Conservation (phyloP, 1,140 invertebrate genomes). For the Drosophila watanabei region DNA sequence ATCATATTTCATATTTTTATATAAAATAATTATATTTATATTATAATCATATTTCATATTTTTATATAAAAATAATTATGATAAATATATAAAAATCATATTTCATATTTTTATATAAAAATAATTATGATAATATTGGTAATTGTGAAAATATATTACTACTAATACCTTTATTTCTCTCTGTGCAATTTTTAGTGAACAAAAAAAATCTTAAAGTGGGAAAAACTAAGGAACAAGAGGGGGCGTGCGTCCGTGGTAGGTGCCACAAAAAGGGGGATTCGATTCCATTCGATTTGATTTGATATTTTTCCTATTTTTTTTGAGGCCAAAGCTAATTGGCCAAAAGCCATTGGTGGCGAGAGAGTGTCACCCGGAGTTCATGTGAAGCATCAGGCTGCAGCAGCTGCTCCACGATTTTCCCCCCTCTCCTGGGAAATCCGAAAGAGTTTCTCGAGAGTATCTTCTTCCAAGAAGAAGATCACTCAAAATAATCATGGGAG, state of each 20-base stretch:
- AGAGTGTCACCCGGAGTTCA: constrained; percentile 40
- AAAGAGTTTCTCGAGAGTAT: constrained; percentile 27
- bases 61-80: no score
- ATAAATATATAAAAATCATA: no score
- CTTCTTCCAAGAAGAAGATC: constrained; percentile 51
- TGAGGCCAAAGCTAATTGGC: constrained; percentile 50
- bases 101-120: no score
- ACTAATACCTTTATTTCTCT: neutral
- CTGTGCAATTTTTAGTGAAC: neutral
- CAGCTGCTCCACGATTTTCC: constrained; percentile 24
- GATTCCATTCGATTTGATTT: constrained; percentile 7
- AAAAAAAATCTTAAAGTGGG: neutral
- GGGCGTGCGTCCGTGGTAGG: neutral
- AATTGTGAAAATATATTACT: neutral
- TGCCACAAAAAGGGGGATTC: constrained; percentile 29
- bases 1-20: no score
- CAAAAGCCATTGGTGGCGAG: constrained; percentile 44
- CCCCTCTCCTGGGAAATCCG: constrained; percentile 4
- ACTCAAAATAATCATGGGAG: constrained; percentile 48
- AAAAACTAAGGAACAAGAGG: neutral
- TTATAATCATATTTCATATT: no score
- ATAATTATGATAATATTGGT: neutral
- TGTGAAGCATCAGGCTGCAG: constrained; percentile 36
- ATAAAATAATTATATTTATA: no score
- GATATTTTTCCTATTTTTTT: neutral